Evolutionary conservation across 2,888 invertebrate species (phyloP), one percentile per base, ranked within the genome.

Genomic region (Uloborus plumipes): DNA sequence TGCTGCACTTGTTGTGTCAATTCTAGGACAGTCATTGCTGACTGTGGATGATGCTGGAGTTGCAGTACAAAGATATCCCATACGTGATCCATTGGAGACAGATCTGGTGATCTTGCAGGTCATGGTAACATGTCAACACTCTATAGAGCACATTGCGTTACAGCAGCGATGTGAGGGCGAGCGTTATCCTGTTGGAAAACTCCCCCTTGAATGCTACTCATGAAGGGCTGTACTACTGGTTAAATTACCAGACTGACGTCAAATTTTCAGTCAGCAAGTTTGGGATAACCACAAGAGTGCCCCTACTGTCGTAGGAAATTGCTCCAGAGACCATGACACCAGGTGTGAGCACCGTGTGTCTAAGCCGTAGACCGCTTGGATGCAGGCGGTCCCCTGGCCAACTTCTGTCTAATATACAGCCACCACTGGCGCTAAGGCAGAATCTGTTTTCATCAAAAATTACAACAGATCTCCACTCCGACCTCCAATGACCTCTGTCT

Each of bases 41-140:
- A 7, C 31, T 64, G 39, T 64, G 64, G 64, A 64, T 64, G 64
- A 64, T 18, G 47, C 64, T 64, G 64, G 15, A 64, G 64, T 64
- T 47, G 47, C 47, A 0, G 26, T 26, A 15, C 61, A 61, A 22
- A 6, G 61, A 61, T 61, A 26, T 61, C 2, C 22, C 61, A 26
- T 61, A 20, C 3, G 11, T 39, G 3, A 4, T 39, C 39, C 3
- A 9, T 39, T 39, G 7, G 39, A 39, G 11, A 39, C 7, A 39
- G 39, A 39, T 39, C 39, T 39, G 39, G 39, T 4, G 26, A 26
- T 26, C 26, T 3, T 26, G 26, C 26, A 26, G 2, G 26, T 4
- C 26, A 26, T 3, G 26, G 26, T 26, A 26, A 26, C 26, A 26
- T 26, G 2, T 39, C 39, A 11, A 39, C 39, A 39, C 39, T 39